Conservation (phyloP, 1,140 invertebrate species). For the Homalodisca vitripennis region DNA sequence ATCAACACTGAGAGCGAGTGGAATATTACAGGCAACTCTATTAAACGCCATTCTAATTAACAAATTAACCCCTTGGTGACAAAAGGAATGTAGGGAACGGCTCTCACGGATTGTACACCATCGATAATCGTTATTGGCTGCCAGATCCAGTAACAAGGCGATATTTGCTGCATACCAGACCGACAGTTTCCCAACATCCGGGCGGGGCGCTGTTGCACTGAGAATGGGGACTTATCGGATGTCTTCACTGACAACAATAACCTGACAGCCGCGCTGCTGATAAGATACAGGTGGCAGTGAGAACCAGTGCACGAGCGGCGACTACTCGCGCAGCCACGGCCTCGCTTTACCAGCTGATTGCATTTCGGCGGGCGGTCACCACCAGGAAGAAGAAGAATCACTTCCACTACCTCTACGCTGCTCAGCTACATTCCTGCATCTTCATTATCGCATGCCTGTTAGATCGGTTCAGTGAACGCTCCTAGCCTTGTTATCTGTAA, state of each 20-base stretch:
- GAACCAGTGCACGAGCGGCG: no score
- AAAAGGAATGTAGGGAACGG: no score
- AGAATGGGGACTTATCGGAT: not conserved
- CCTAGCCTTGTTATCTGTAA: not conserved
- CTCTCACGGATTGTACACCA: no score
- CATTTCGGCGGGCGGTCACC: not conserved
- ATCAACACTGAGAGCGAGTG: no score
- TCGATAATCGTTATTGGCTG: no score
- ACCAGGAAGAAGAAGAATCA: not conserved
- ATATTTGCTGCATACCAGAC: no score
- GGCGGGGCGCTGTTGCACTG: no score
- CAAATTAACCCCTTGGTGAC: no score
- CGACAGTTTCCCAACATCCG: constrained; percentile 7
- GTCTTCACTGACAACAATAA: not conserved
- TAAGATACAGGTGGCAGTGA: not conserved
- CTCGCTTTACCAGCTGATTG: not conserved
- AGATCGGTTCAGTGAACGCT: constrained; percentile 14
- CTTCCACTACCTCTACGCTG: no score
- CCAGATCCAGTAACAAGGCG: no score
- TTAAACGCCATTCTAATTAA: no score
- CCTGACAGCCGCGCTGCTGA: not conserved
- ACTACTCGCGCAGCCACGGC: not conserved
- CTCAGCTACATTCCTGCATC: constrained; percentile 6
- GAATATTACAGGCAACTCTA: no score
- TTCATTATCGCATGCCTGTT: constrained; percentile 13